A percentile compares a stretch with the other conserved stretches of the same genome.
These are phyloP conservation scores for Montipora efflorescens DNA, from an alignment of 64 coral and sea anemone species.

Conservation along the genomic window DNA sequence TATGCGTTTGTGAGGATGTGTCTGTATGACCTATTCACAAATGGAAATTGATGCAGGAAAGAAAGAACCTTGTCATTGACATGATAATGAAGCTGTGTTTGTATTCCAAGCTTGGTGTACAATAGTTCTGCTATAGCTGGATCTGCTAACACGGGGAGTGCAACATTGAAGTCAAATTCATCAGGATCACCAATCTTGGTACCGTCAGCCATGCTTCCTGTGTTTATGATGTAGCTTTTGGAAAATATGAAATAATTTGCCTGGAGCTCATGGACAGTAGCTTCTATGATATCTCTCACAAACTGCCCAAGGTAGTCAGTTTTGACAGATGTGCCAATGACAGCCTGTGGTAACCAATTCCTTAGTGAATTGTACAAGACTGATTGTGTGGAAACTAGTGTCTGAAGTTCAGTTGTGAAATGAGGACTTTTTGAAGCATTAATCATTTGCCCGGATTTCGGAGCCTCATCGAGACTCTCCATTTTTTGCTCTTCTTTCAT, in stretches of 20 bases:
- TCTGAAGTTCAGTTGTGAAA: conserved; percentile 47
- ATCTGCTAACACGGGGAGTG: conserved; percentile 51
- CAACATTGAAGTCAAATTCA: conserved; percentile 58
- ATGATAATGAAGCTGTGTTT: conserved; percentile 28
- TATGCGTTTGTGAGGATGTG: conserved; percentile 44
- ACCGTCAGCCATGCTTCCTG: conserved; percentile 67
- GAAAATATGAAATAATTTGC: conserved; percentile 14
- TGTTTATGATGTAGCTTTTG: conserved; percentile 59
- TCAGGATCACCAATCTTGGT: conserved; percentile 59
- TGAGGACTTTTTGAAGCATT: neutral
- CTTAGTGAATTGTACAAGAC: conserved; percentile 37
- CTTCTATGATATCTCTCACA: conserved; percentile 27
- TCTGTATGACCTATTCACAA: conserved; percentile 17
- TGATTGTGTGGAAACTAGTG: conserved; percentile 45
- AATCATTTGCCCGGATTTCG: neutral
- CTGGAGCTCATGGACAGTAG: conserved; percentile 33
- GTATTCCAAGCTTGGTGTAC: conserved; percentile 49
- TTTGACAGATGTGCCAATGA: neutral
- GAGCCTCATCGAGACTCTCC: neutral
- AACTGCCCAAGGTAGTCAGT: conserved; percentile 29
- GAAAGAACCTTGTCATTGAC: conserved; percentile 24
- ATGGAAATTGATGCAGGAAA: conserved; percentile 51
- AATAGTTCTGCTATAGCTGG: conserved; percentile 54
- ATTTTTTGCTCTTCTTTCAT: conserved; percentile 20
- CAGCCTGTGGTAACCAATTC: conserved; percentile 31